These are phyloP conservation scores for roundworm (Caenorhabditis elegans) DNA, from an alignment of 1,140 invertebrate species.

Conservation along the genomic window DNA sequence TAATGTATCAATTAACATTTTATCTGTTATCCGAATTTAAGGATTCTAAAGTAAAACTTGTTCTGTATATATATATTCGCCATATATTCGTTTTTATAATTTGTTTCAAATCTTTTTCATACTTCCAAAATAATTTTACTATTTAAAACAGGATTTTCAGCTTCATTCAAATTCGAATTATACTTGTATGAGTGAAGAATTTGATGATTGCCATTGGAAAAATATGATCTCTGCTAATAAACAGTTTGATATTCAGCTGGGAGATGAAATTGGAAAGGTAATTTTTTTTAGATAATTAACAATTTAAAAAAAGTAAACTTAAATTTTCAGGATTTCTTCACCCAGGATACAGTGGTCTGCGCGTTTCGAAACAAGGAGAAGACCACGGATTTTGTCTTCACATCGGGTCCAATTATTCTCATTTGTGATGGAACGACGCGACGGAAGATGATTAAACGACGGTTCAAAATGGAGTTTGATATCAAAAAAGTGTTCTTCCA, in stretches of 20 bases:
- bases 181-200: constrained; percentile 26
- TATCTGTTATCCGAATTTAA: no score
- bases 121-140: background rate
- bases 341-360: background rate
- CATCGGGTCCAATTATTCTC: background rate
- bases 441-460: background rate
- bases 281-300: no score
- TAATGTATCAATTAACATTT: no score
- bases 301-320: no score
- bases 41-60: no score
- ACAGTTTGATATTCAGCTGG: background rate
- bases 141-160: background rate
- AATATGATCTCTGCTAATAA: background rate
- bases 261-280: background rate
- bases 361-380: background rate
- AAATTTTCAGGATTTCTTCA: background rate
- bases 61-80: no score
- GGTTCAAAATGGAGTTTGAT: background rate
- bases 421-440: background rate
- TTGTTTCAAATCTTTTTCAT: no score
- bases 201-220: background rate
- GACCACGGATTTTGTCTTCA: background rate
- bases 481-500: constrained; percentile 5
- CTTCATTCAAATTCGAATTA: background rate
- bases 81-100: no score